A percentile compares a stretch with the other conserved stretches of the same genome.
Evolutionary conservation across 2,113 vertebrate genomes (phyloP).

Genomic region (Lasiurus borealis): DNA sequence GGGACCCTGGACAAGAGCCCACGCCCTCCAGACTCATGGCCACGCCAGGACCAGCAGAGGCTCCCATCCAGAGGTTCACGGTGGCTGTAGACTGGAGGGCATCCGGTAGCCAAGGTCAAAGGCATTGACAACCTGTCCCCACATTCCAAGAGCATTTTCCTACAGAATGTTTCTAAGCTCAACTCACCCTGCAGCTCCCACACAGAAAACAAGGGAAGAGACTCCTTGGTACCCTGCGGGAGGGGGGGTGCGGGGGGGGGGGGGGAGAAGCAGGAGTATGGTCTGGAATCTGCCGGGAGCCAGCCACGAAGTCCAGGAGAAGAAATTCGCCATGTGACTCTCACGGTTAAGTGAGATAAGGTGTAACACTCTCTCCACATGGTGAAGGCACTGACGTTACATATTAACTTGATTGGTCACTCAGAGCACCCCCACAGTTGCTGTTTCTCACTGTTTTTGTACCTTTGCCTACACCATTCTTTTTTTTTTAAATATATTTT

Average conservation of each 20-base stretch:
- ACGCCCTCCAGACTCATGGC: background rate
- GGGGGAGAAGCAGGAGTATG: no score
- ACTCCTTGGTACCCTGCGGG: no score
- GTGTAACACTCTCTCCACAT: background rate
- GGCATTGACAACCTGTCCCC: background rate
- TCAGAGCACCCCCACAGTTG: background rate
- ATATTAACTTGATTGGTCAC: conserved; percentile 25
- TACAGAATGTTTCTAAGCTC: background rate
- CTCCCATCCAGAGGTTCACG: background rate
- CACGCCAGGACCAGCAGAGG: background rate
- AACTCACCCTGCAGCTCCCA: background rate
- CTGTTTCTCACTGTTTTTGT: background rate
- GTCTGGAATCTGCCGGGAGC: background rate
- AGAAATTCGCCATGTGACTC: background rate
- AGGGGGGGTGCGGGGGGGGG: no score
- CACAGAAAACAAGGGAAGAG: background rate
- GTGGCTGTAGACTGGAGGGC: background rate
- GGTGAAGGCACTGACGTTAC: background rate
- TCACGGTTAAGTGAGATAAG: background rate
- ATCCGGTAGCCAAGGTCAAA: background rate
- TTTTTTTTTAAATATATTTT: no score
- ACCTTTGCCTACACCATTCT: background rate
- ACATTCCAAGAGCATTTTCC: background rate
- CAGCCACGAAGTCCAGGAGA: background rate
- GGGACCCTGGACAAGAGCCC: no score